These are phyloP conservation scores for Oppia nitens DNA, from an alignment of 1,140 invertebrate species.

Conservation along the genomic window DNA sequence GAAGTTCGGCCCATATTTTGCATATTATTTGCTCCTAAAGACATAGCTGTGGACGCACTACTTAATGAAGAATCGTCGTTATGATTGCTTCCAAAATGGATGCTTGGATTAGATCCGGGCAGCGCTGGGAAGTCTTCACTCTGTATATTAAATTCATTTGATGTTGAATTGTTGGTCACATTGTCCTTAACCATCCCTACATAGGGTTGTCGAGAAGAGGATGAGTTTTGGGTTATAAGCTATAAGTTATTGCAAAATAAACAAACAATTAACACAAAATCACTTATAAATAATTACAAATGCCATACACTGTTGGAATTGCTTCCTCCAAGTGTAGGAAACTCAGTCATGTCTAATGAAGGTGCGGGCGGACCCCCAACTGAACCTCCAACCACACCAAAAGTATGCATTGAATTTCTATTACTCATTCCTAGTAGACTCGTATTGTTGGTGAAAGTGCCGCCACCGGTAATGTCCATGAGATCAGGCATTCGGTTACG, in stretches of 20 bases:
- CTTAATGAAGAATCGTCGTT: background rate
- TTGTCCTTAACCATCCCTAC: slow-evolving; percentile 92
- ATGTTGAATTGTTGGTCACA: slow-evolving; percentile 44
- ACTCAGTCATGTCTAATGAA: slow-evolving; percentile 18
- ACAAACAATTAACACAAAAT: background rate
- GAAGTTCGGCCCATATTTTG: background rate
- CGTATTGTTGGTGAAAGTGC: background rate
- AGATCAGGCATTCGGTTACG: background rate
- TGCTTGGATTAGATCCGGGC: slow-evolving; percentile 38
- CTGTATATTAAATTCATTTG: slow-evolving; percentile 91
- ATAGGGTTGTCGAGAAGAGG: slow-evolving; percentile 10
- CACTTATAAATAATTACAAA: background rate
- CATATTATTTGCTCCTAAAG: background rate
- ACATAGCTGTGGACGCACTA: background rate
- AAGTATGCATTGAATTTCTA: background rate
- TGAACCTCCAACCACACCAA: background rate
- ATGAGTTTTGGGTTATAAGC: background rate
- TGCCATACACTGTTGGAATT: background rate
- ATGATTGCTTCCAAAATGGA: background rate
- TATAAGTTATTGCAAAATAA: background rate
- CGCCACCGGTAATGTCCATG: background rate
- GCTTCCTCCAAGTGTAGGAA: slow-evolving; percentile 14
- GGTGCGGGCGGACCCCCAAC: slow-evolving; percentile 13
- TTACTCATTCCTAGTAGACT: background rate
- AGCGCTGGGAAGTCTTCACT: slow-evolving; percentile 97